These are phyloP conservation scores for Plodia interpunctella DNA, from an alignment of 1,140 invertebrate species.

Conservation along the genomic window DNA sequence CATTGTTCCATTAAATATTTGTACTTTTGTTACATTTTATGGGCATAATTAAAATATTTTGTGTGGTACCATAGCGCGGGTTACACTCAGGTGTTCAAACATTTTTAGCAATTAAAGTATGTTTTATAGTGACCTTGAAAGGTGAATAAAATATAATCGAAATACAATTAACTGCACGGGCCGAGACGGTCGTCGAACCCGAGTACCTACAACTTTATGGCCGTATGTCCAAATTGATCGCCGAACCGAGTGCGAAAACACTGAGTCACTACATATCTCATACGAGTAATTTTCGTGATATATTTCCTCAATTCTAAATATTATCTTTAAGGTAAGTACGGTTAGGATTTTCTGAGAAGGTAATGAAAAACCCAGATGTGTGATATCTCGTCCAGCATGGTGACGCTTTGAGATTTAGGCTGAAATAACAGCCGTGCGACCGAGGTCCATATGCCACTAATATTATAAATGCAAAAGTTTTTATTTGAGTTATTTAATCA, in stretches of 20 bases:
- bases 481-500: no score
- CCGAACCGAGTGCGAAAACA: conserved; percentile 3
- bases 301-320: conserved; percentile 8
- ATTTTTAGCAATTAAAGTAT: neutral
- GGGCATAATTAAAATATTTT: no score
- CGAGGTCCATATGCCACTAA: no score
- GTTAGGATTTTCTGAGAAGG: neutral
- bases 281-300: neutral
- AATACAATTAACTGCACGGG: conserved; percentile 5
- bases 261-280: conserved; percentile 7
- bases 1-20: no score
- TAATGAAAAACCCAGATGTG: neutral
- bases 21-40: no score
- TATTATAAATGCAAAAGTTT: no score
- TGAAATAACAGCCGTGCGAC: no score
- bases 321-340: neutral
- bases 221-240: conserved; percentile 10
- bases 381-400: no score
- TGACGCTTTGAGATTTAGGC: no score
- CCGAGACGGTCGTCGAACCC: conserved; percentile 1
- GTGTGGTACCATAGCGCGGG: no score
- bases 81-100: no score
- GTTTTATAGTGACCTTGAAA: neutral
- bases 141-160: neutral
- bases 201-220: conserved; percentile 6